phyloP scores from a whole-genome alignment of 2,797 vertebrate species.

The Gymnoscopelus braueri region DNA sequence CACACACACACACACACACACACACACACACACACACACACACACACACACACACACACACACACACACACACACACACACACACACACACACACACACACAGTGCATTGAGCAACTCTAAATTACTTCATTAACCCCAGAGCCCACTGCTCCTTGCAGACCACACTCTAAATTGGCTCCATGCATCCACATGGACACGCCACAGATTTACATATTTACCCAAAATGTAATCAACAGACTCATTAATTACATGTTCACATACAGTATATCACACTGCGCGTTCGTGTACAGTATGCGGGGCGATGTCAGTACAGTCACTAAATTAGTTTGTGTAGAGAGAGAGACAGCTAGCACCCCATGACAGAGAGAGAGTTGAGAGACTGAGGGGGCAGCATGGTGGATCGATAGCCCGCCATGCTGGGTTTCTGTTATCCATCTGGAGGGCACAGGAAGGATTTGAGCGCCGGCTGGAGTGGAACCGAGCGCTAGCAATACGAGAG shows the following conservation, averaged over 20 bases:
- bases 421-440: slow-evolving; percentile 67
- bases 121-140: too few species aligned
- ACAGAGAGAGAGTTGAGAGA: not conserved
- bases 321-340: too few species aligned
- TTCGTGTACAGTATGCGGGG: too few species aligned
- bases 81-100: not conserved
- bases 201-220: too few species aligned
- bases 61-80: slow-evolving; percentile 7
- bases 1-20: not conserved
- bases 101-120: not conserved
- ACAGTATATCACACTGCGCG: too few species aligned
- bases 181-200: too few species aligned
- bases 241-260: too few species aligned
- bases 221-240: too few species aligned
- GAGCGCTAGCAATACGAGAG: slow-evolving; percentile 63
- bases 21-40: not conserved
- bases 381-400: slow-evolving; percentile 31
- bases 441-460: slow-evolving; percentile 70
- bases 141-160: too few species aligned
- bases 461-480: slow-evolving; percentile 59
- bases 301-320: too few species aligned
- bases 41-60: not conserved
- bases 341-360: not conserved
- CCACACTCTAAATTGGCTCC: too few species aligned
- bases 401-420: slow-evolving; percentile 54